A percentile compares a stretch with the other conserved stretches of the same genome.
phyloP scores from a whole-genome alignment of 2,888 invertebrate species.

The Nymphalis urticae region DNA sequence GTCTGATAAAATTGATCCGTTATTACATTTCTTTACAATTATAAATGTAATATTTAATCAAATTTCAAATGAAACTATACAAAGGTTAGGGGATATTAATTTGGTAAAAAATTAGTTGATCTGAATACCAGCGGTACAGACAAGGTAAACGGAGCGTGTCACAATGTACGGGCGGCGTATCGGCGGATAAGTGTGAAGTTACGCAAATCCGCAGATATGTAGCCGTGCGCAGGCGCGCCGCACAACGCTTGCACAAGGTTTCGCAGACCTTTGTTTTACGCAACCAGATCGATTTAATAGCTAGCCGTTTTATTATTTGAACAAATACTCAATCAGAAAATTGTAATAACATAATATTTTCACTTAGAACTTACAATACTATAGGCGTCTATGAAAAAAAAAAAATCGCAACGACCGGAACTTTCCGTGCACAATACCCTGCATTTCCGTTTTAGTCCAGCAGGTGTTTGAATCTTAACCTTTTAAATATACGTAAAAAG shows the following conservation, averaged over 20 bases:
- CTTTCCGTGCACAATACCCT: constrained; percentile 52
- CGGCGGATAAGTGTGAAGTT: constrained; percentile 79
- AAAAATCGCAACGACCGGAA: constrained; percentile 34
- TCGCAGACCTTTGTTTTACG: constrained; percentile 82
- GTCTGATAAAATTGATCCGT: not conserved
- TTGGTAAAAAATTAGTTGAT: constrained; percentile 3
- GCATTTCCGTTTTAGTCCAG: constrained; percentile 15
- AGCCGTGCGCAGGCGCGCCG: constrained; percentile 71
- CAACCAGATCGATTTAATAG: constrained; percentile 80
- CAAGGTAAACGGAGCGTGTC: constrained; percentile 69
- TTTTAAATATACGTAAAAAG: constrained; percentile 28
- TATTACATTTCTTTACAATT: constrained; percentile 52
- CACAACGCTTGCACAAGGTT: constrained; percentile 80
- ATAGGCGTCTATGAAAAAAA: not conserved
- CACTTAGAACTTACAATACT: constrained; percentile 6
- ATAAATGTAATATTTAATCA: not conserved
- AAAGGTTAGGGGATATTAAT: constrained; percentile 38
- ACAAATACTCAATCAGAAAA: constrained; percentile 49
- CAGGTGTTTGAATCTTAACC: constrained; percentile 23
- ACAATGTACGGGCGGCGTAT: constrained; percentile 74
- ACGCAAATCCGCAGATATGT: constrained; percentile 82
- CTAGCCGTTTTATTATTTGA: constrained; percentile 75
- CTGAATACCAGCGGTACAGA: constrained; percentile 14
- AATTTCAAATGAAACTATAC: no score
- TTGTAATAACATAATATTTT: not conserved